phyloP scores from a whole-genome alignment of 2,888 invertebrate species.

The Pseudanteris insignis region DNA sequence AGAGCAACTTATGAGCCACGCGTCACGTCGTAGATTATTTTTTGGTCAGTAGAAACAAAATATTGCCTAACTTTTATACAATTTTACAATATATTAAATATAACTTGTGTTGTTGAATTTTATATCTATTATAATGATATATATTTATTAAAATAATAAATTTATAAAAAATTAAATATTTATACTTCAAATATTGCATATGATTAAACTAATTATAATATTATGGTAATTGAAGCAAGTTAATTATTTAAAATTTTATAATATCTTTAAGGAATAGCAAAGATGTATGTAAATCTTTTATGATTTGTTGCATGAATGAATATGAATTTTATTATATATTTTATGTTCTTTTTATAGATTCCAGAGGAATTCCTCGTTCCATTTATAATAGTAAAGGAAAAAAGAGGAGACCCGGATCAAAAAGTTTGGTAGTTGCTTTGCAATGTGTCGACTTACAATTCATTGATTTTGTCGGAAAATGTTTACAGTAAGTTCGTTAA shows the following conservation, averaged over 20 bases:
- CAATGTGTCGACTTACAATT: conserved; percentile 88
- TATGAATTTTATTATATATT: not conserved
- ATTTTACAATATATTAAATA: too few species aligned
- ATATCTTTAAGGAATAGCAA: too few species aligned
- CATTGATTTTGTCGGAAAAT: conserved; percentile 88
- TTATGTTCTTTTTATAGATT: conserved; percentile 80
- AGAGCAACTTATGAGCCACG: conserved; percentile 83
- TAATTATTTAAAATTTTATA: too few species aligned
- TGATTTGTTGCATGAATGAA: not conserved
- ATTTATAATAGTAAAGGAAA: conserved; percentile 94
- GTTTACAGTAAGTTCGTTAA: conserved; percentile 80
- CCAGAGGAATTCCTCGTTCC: conserved; percentile 89
- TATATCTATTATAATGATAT: too few species aligned
- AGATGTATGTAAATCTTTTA: too few species aligned
- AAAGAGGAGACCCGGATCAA: conserved; percentile 87
- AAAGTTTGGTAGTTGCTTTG: conserved; percentile 81
- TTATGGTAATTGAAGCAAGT: too few species aligned
- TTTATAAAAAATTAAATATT: too few species aligned
- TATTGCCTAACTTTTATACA: too few species aligned
- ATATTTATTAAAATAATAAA: too few species aligned
- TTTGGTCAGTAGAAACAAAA: conserved; percentile 76
- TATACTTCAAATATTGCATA: too few species aligned
- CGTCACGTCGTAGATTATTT: conserved; percentile 85
- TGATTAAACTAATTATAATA: too few species aligned
- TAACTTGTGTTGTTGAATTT: conserved; percentile 1